Evolutionary conservation across 1,140 invertebrate species (phyloP).

Genomic region (Globodera rostochiensis): DNA sequence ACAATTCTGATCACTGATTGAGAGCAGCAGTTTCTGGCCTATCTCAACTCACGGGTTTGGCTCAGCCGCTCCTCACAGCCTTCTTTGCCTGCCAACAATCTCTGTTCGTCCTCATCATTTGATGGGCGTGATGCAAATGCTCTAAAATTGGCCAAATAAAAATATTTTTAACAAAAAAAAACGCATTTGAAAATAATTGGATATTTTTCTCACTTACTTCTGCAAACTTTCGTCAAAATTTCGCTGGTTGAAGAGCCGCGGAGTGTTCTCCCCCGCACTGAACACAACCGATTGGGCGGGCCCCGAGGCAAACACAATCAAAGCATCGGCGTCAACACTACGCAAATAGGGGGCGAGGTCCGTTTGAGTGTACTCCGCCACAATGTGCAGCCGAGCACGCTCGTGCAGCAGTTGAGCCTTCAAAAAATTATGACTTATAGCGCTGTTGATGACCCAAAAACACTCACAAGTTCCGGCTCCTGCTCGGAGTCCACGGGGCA

Average conservation of each 20-base stretch:
- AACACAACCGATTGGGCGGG: conserved; percentile 53
- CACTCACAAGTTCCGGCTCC: conserved; percentile 13
- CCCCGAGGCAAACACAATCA: conserved; percentile 52
- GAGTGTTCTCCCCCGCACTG: conserved; percentile 53
- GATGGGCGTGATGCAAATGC: conserved; percentile 10
- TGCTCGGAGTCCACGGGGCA: conserved; percentile 18
- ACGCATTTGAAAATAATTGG: too few species aligned
- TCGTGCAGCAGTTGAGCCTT: conserved; percentile 25
- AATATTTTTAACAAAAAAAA: conserved; percentile 7
- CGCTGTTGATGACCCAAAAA: neutral
- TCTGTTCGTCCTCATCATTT: neutral
- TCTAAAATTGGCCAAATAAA: conserved; percentile 15
- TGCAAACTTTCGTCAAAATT: conserved; percentile 57
- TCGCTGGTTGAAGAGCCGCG: conserved; percentile 54
- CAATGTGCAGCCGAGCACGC: conserved; percentile 45
- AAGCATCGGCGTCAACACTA: conserved; percentile 46
- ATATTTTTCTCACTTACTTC: conserved; percentile 44
- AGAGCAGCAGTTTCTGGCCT: neutral
- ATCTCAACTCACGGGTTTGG: conserved; percentile 17
- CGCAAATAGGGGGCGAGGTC: conserved; percentile 46
- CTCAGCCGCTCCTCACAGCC: conserved; percentile 18
- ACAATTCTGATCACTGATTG: neutral
- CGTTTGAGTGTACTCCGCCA: conserved; percentile 41
- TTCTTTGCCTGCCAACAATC: neutral
- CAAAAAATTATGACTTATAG: neutral